These are phyloP conservation scores for Paratrypauchen microcephalus DNA, from an alignment of 2,797 vertebrate genomes.

Conservation along the genomic window DNA sequence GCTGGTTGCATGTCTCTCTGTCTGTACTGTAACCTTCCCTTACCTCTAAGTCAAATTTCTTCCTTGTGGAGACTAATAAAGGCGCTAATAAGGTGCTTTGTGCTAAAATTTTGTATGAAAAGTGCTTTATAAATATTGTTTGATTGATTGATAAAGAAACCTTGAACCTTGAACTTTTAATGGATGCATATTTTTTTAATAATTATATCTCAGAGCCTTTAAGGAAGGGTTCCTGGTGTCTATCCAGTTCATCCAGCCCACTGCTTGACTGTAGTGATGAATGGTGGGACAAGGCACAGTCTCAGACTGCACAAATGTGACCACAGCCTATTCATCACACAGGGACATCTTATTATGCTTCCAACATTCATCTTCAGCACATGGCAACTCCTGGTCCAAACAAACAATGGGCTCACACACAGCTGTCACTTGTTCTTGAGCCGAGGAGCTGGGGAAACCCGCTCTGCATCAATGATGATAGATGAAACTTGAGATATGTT, in stretches of 20 bases:
- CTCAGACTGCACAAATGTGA: constrained; percentile 41
- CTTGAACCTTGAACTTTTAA: too few relatives aligned
- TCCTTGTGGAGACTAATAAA: too few relatives aligned
- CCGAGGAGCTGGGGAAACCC: constrained; percentile 9
- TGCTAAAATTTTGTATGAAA: too few relatives aligned
- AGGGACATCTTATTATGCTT: constrained; percentile 66
- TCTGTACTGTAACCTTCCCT: too few relatives aligned
- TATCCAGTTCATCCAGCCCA: constrained; percentile 13
- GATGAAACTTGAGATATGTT: not conserved
- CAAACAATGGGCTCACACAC: constrained; percentile 45
- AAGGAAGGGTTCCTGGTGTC: not conserved
- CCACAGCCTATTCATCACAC: constrained; percentile 67
- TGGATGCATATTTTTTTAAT: not conserved
- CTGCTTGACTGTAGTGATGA: constrained; percentile 47
- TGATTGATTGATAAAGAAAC: too few relatives aligned
- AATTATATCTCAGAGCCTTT: too few relatives aligned
- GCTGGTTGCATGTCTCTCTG: too few relatives aligned
- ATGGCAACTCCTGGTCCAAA: constrained; percentile 52
- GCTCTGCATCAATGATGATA: constrained; percentile 9
- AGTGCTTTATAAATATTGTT: too few relatives aligned
- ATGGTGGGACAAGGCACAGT: constrained; percentile 53
- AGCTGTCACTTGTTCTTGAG: constrained; percentile 19
- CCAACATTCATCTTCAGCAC: constrained; percentile 64
- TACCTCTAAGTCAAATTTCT: too few relatives aligned
- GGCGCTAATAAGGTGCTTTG: too few relatives aligned